Conservation (phyloP, 2,797 vertebrate genomes). For the Sarcoramphus papa region DNA sequence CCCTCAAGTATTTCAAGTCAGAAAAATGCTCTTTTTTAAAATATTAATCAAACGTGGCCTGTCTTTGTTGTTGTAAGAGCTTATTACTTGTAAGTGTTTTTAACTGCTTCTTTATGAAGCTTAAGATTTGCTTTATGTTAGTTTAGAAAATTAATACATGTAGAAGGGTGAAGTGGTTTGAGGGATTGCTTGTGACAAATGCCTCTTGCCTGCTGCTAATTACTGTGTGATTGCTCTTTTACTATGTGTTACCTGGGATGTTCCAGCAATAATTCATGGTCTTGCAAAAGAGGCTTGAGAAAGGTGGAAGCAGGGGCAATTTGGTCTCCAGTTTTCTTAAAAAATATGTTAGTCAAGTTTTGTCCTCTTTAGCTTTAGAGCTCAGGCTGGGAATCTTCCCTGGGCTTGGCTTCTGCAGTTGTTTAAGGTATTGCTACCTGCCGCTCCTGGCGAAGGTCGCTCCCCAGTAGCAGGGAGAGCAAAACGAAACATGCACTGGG, state of each 20-base stretch:
- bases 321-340: not conserved
- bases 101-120: not conserved
- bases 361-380: not conserved
- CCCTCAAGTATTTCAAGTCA: not conserved
- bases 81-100: not conserved
- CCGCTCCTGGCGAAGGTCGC: not conserved
- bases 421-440: not conserved
- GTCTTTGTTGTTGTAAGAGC: not conserved
- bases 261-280: not conserved
- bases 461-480: not conserved
- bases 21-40: not conserved
- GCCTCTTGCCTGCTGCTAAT: not conserved
- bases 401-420: not conserved
- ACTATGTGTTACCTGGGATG: not conserved
- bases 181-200: constrained; percentile 5
- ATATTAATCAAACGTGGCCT: not conserved
- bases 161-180: not conserved
- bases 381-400: not conserved
- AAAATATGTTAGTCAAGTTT: not conserved
- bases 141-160: not conserved
- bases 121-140: not conserved
- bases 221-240: not conserved
- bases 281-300: not conserved
- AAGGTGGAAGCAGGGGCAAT: not conserved
- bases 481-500: not conserved